Evolutionary conservation across 1,140 invertebrate species (phyloP).

Genomic region (Macrosteles quadrilineatus): DNA sequence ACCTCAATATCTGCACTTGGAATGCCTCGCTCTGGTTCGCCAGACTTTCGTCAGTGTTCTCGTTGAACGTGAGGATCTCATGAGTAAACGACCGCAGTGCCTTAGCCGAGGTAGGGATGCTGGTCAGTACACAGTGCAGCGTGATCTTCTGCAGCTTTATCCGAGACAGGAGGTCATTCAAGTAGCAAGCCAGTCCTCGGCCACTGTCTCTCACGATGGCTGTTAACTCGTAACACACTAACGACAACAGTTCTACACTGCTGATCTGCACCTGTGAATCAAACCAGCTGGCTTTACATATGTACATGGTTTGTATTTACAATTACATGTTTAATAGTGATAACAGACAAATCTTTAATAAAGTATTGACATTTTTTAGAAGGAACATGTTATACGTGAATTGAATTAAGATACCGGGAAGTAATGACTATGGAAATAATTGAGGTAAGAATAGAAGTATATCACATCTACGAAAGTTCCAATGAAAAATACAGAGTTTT

Average conservation of each 20-base stretch:
- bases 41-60: conserved; percentile 55
- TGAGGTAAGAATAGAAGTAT: too few species aligned
- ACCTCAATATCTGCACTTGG: conserved; percentile 73
- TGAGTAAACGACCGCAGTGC: conserved; percentile 68
- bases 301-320: too few species aligned
- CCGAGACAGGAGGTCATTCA: conserved; percentile 76
- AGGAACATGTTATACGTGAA: too few species aligned
- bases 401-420: too few species aligned
- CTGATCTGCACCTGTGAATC: conserved; percentile 76
- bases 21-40: conserved; percentile 74
- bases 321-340: too few species aligned
- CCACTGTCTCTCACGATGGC: conserved; percentile 82
- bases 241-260: conserved; percentile 74
- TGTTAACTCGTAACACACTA: conserved; percentile 76
- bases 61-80: conserved; percentile 80
- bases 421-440: too few species aligned
- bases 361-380: too few species aligned
- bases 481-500: too few species aligned
- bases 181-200: conserved; percentile 78
- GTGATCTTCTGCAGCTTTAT: conserved; percentile 90
- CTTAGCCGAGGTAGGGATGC: conserved; percentile 49
- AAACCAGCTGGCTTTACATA: too few species aligned
- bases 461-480: too few species aligned
- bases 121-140: conserved; percentile 78
- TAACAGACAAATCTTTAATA: too few species aligned